Percentiles rank a stretch among this genome's conserved stretches.
These are phyloP conservation scores for Argopecten irradians DNA, from an alignment of 1,140 invertebrate species.

Conservation along the genomic window DNA sequence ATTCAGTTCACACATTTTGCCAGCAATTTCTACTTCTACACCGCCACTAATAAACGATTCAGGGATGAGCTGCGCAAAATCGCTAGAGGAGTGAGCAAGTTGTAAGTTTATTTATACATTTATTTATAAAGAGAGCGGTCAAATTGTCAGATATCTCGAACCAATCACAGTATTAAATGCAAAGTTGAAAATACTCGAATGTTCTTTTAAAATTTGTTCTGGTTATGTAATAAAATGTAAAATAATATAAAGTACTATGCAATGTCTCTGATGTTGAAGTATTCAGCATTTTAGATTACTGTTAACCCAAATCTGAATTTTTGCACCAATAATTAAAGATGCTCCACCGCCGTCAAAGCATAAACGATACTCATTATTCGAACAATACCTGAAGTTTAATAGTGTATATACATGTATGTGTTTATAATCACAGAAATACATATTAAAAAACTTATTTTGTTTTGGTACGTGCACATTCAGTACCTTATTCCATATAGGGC, in stretches of 20 bases:
- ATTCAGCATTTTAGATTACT: background rate
- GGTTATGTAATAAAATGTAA: background rate
- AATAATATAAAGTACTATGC: background rate
- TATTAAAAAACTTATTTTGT: too few species aligned
- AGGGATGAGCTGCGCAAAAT: slow-evolving; percentile 26
- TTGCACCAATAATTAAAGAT: too few species aligned
- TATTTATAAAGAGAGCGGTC: too few species aligned
- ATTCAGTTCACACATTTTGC: slow-evolving; percentile 49
- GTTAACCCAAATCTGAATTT: too few species aligned
- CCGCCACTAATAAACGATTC: slow-evolving; percentile 46
- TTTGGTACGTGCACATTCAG: too few species aligned
- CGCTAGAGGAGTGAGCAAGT: background rate
- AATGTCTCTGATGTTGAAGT: background rate
- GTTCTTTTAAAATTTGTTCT: background rate
- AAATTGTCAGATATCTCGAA: too few species aligned
- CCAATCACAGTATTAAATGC: background rate
- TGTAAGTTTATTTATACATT: slow-evolving; percentile 14
- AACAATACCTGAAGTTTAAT: too few species aligned
- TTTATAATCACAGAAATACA: too few species aligned
- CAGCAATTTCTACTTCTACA: slow-evolving; percentile 49
- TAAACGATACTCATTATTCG: too few species aligned
- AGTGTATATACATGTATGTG: too few species aligned
- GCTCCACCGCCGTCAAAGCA: too few species aligned
- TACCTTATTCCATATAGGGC: too few species aligned
- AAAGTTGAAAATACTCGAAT: background rate